phyloP scores from a whole-genome alignment of 2,113 vertebrate genomes.

The Microcebus lehilahytsara region DNA sequence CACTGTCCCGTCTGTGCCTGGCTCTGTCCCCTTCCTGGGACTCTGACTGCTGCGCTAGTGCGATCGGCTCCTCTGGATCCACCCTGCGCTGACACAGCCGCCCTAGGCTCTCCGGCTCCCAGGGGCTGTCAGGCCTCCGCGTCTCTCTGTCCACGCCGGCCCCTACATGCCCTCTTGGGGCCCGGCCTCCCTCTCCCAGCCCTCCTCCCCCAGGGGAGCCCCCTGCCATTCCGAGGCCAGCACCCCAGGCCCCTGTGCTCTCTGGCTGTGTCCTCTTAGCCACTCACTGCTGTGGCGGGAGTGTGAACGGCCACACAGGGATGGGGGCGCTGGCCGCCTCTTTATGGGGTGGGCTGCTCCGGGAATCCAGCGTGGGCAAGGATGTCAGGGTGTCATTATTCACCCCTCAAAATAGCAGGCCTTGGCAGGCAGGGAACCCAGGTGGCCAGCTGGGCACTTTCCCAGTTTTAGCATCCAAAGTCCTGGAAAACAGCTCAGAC shows the following conservation, averaged over 20 bases:
- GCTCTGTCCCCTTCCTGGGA: background rate
- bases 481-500: background rate
- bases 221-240: background rate
- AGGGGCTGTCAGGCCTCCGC: background rate
- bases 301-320: background rate
- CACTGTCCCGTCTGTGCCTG: background rate
- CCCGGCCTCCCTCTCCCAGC: background rate
- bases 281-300: too few species aligned
- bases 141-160: background rate
- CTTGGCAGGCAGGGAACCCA: background rate
- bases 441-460: background rate
- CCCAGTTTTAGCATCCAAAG: background rate
- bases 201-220: background rate
- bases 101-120: too few species aligned
- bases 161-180: background rate
- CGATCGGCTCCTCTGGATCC: background rate
- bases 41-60: background rate
- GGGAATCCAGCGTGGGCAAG: background rate
- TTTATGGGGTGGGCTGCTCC: background rate
- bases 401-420: background rate
- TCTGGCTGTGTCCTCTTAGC: background rate
- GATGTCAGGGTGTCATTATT: background rate
- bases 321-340: too few species aligned
- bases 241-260: background rate
- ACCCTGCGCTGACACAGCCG: fast-evolving